These are phyloP conservation scores for Holothuria scabra DNA, from an alignment of 53 echinoderm and acorn worm species.

Conservation along the genomic window DNA sequence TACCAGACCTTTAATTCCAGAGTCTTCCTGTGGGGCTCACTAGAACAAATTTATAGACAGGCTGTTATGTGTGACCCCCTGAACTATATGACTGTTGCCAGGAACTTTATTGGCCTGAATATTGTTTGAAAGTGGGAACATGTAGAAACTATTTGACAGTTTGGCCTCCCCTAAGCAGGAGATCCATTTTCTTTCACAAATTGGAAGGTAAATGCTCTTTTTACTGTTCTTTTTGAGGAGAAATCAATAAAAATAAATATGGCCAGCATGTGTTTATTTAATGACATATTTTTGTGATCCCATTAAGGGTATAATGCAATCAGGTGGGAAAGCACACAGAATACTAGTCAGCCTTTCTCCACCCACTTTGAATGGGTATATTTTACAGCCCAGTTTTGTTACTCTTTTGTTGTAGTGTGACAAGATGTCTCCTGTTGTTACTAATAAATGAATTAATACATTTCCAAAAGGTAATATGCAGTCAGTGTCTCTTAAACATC, in stretches of 20 bases:
- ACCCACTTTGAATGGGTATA: too few relatives aligned
- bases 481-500: too few relatives aligned
- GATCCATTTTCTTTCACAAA: conserved; percentile 33
- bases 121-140: neutral
- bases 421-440: too few relatives aligned
- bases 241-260: conserved; percentile 39
- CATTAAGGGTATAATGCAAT: too few relatives aligned
- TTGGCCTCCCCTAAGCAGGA: conserved; percentile 46
- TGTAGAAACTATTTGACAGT: conserved; percentile 33
- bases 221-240: neutral
- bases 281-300: conserved; percentile 9
- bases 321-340: too few relatives aligned
- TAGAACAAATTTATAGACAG: conserved; percentile 46
- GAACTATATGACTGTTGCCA: conserved; percentile 5
- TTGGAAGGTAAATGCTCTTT: conserved; percentile 43
- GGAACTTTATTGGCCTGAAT: conserved; percentile 26
- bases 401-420: too few relatives aligned
- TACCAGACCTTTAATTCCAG: conserved; percentile 34
- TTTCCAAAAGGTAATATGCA: too few relatives aligned
- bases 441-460: too few relatives aligned
- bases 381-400: too few relatives aligned
- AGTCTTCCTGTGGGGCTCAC: conserved; percentile 34
- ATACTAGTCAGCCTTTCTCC: too few relatives aligned
- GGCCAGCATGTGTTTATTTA: conserved; percentile 33
- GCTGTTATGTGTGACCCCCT: conserved; percentile 30